Percentiles rank a stretch among this genome's conserved stretches.
Conservation (phyloP, 2,888 invertebrate species). For the Argyra leucocephala region DNA sequence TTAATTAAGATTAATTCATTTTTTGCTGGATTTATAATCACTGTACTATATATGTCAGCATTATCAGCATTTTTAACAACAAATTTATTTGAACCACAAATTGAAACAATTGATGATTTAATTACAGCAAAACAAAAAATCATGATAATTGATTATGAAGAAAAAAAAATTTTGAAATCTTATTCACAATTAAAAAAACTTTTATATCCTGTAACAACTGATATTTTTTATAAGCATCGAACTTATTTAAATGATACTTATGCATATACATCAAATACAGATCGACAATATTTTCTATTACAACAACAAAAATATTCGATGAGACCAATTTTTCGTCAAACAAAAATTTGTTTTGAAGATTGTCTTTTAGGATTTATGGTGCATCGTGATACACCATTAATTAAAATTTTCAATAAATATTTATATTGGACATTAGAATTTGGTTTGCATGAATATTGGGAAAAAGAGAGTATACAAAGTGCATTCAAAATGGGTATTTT, state of each 20-base stretch:
- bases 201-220: not conserved
- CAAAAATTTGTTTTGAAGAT: not conserved
- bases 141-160: not conserved
- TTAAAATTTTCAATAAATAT: not conserved
- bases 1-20: not conserved
- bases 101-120: not conserved
- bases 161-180: not conserved
- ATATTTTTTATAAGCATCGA: not conserved
- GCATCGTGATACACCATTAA: not conserved
- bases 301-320: not conserved
- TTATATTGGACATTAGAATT: not conserved
- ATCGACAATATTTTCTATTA: not conserved
- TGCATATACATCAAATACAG: not conserved
- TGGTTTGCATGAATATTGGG: not conserved
- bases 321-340: not conserved
- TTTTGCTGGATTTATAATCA: not conserved
- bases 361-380: not conserved
- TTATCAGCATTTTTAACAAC: conserved; percentile 2
- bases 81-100: not conserved
- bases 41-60: not conserved
- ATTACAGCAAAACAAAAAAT: not conserved
- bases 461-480: not conserved
- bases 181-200: not conserved
- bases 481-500: not conserved
- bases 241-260: not conserved